phyloP scores from a whole-genome alignment of 2,113 vertebrate genomes.

The Podilymbus podiceps region DNA sequence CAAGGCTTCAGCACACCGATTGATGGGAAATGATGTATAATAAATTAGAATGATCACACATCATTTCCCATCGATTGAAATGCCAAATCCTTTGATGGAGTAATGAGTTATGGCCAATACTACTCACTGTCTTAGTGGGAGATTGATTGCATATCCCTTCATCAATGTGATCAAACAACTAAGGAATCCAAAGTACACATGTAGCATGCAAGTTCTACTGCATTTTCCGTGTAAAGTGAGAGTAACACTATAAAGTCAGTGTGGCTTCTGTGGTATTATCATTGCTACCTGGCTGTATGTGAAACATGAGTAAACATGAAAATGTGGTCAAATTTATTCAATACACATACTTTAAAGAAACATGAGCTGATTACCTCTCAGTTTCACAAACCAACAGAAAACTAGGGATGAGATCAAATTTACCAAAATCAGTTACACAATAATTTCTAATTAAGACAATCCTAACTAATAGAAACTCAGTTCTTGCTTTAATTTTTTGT shows the following conservation, averaged over 20 bases:
- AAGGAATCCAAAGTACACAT: constrained; percentile 70
- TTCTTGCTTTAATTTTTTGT: neutral
- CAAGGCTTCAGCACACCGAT: constrained; percentile 81
- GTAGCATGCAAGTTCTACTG: constrained; percentile 52
- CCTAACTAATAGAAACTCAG: neutral
- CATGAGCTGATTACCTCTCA: neutral
- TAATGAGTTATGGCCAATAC: constrained; percentile 86
- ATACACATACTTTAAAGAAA: neutral
- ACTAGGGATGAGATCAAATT: neutral
- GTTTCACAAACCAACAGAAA: neutral
- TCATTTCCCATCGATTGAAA: constrained; percentile 89
- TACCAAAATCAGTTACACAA: neutral
- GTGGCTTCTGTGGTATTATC: constrained; percentile 7
- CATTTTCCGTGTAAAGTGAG: constrained; percentile 6
- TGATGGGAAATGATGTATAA: constrained; percentile 88
- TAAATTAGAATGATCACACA: constrained; percentile 90
- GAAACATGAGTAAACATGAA: neutral
- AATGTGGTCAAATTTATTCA: neutral
- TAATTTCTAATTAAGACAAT: neutral
- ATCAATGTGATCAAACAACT: constrained; percentile 80
- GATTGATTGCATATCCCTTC: constrained; percentile 82
- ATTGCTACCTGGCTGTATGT: neutral
- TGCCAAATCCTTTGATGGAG: constrained; percentile 85
- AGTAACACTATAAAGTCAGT: neutral
- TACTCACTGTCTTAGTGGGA: constrained; percentile 83